Evolutionary conservation across 2,888 invertebrate genomes (phyloP).

Genomic region (Archaeoteleia sp.): DNA sequence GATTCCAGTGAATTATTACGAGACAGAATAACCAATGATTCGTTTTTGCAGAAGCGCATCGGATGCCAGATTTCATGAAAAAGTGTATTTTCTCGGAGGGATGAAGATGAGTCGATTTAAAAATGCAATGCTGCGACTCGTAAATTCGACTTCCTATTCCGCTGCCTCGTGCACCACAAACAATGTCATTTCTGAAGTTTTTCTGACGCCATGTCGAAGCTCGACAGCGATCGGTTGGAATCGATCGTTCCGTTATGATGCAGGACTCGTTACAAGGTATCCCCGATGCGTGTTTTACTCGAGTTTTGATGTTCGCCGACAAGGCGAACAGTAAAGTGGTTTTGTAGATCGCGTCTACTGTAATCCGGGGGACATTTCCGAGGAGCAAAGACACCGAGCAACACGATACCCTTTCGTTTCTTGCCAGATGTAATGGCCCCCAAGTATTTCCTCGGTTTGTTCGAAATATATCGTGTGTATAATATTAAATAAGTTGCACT

Average conservation of each 20-base stretch:
- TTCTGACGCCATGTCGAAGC: constrained; percentile 32
- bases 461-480: neutral
- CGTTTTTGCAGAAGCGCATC: constrained; percentile 27
- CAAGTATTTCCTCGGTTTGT: constrained; percentile 1
- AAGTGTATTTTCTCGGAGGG: constrained; percentile 35
- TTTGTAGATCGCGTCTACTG: constrained; percentile 51
- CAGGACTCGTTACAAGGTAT: constrained; percentile 45
- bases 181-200: constrained; percentile 51
- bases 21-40: constrained; percentile 3
- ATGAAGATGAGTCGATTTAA: constrained; percentile 32
- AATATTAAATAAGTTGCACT: neutral
- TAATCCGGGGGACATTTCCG: constrained; percentile 37
- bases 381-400: constrained; percentile 17
- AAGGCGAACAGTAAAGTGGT: constrained; percentile 41
- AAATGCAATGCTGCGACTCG: constrained; percentile 44
- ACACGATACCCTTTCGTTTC: constrained; percentile 31
- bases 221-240: constrained; percentile 15
- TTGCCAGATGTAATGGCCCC: constrained; percentile 21
- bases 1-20: no score
- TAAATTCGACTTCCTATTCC: constrained; percentile 38
- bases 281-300: constrained; percentile 40
- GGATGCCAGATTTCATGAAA: constrained; percentile 22
- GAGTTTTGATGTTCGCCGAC: constrained; percentile 53
- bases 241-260: constrained; percentile 54
- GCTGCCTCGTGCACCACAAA: constrained; percentile 24